Evolutionary conservation across 64 coral and sea anemone genomes (phyloP).

Genomic region (Orbicella faveolata): DNA sequence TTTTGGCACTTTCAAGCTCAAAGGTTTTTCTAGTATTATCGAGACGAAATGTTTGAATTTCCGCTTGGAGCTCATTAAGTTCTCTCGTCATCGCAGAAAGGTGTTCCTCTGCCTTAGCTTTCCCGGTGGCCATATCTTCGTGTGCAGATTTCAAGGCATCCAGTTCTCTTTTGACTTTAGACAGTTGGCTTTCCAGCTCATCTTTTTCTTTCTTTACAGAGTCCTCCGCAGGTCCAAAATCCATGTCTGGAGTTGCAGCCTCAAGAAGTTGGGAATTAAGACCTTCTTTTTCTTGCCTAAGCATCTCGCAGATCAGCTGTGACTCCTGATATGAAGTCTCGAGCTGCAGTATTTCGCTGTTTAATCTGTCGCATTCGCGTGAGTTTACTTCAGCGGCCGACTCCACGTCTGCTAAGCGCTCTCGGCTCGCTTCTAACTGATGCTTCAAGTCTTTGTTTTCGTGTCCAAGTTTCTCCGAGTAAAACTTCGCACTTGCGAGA

Average conservation of each 20-base stretch:
- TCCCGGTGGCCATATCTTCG: slow-evolving; percentile 44
- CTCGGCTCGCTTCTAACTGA: slow-evolving; percentile 43
- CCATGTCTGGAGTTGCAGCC: slow-evolving; percentile 2
- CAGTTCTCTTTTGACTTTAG: slow-evolving; percentile 16
- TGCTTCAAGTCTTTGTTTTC: slow-evolving; percentile 50
- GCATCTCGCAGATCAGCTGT: slow-evolving; percentile 62
- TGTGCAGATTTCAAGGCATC: slow-evolving; percentile 33
- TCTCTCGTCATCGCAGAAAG: background rate
- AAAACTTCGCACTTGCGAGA: slow-evolving; percentile 24
- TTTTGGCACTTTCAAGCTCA: slow-evolving; percentile 17
- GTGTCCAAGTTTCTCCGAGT: slow-evolving; percentile 37
- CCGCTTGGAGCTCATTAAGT: background rate
- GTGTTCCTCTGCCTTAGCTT: slow-evolving; percentile 57
- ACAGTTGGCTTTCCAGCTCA: slow-evolving; percentile 35
- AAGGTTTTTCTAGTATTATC: slow-evolving; percentile 29
- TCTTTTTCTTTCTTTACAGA: slow-evolving; percentile 50
- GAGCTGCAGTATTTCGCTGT: slow-evolving; percentile 38
- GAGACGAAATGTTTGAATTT: slow-evolving; percentile 7
- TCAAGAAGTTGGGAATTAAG: slow-evolving; percentile 40
- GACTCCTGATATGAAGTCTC: slow-evolving; percentile 72
- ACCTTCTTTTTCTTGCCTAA: slow-evolving; percentile 71
- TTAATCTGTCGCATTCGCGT: slow-evolving; percentile 53
- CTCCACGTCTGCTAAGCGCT: slow-evolving; percentile 29
- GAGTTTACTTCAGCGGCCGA: slow-evolving; percentile 44
- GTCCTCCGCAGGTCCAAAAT: slow-evolving; percentile 15